These are phyloP conservation scores for Scaptomyza cyrtandrae DNA, from an alignment of 2,888 invertebrate genomes.

Conservation along the genomic window DNA sequence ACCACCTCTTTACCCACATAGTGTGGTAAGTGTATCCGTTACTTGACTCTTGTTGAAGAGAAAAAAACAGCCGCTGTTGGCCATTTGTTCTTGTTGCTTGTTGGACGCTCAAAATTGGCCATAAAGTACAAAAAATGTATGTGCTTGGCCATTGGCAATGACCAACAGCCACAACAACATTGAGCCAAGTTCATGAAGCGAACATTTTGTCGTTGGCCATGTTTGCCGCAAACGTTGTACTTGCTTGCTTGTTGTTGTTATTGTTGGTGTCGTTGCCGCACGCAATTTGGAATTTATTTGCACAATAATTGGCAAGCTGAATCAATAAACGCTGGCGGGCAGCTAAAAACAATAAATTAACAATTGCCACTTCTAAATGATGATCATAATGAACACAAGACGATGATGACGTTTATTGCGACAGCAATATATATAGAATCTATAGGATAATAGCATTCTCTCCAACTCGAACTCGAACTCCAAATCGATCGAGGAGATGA, in stretches of 20 bases:
- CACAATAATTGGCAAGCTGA: slow-evolving; percentile 79
- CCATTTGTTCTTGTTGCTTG: slow-evolving; percentile 56
- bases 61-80: slow-evolving; percentile 41
- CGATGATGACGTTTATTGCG: slow-evolving; percentile 3
- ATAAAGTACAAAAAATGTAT: slow-evolving; percentile 67
- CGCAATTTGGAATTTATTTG: slow-evolving; percentile 79
- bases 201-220: slow-evolving; percentile 51
- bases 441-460: not conserved
- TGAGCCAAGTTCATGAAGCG: slow-evolving; percentile 55
- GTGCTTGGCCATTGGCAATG: slow-evolving; percentile 55
- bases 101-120: slow-evolving; percentile 64
- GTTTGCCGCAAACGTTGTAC: slow-evolving; percentile 38
- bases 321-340: slow-evolving; percentile 76
- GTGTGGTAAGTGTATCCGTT: slow-evolving; percentile 54
- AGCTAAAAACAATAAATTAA: slow-evolving; percentile 72
- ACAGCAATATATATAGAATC: not conserved
- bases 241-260: slow-evolving; percentile 29
- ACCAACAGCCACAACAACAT: slow-evolving; percentile 38
- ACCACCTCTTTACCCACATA: not conserved
- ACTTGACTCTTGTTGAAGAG: slow-evolving; percentile 41
- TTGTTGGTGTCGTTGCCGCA: slow-evolving; percentile 56
- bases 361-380: slow-evolving; percentile 69
- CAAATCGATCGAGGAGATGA: slow-evolving; percentile 21
- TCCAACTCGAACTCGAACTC: not conserved
- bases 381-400: slow-evolving; percentile 16